Conservation (phyloP, 1,140 invertebrate genomes). For the Solenopsis fugax region DNA sequence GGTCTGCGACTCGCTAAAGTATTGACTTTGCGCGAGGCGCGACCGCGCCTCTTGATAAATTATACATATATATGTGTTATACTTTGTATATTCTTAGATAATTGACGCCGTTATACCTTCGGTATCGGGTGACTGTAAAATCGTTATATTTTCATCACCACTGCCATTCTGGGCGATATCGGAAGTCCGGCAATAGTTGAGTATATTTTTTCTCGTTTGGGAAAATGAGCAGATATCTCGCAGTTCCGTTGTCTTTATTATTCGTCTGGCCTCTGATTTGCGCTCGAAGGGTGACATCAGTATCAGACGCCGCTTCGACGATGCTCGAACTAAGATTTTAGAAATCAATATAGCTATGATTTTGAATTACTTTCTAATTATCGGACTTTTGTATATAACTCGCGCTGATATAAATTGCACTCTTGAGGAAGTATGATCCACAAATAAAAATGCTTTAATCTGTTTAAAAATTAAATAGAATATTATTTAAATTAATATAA, state of each 20-base stretch:
- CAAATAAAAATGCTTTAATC: no score
- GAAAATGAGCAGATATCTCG: slow-evolving; percentile 64
- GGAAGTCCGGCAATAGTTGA: slow-evolving; percentile 67
- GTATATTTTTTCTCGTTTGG: slow-evolving; percentile 65
- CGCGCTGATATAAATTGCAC: neutral
- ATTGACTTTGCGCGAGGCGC: no score
- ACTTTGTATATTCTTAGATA: neutral
- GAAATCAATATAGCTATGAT: neutral
- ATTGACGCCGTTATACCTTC: slow-evolving; percentile 48
- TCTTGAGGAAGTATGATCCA: no score
- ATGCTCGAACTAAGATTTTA: slow-evolving; percentile 70
- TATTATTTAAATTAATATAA: no score
- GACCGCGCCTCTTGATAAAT: no score
- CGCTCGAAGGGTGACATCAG: slow-evolving; percentile 78
- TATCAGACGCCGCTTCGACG: slow-evolving; percentile 76
- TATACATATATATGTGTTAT: neutral
- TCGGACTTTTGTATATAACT: neutral
- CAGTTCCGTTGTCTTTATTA: slow-evolving; percentile 64
- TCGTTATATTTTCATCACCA: slow-evolving; percentile 76
- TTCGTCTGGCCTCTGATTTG: slow-evolving; percentile 67
- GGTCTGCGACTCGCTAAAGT: no score
- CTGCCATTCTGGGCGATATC: slow-evolving; percentile 73
- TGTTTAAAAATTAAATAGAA: no score
- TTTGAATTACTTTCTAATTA: neutral
- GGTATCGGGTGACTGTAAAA: slow-evolving; percentile 67